Base-by-base conservation (phyloP, 2,113 vertebrate genomes). In the Muscicapa adusta region DNA sequence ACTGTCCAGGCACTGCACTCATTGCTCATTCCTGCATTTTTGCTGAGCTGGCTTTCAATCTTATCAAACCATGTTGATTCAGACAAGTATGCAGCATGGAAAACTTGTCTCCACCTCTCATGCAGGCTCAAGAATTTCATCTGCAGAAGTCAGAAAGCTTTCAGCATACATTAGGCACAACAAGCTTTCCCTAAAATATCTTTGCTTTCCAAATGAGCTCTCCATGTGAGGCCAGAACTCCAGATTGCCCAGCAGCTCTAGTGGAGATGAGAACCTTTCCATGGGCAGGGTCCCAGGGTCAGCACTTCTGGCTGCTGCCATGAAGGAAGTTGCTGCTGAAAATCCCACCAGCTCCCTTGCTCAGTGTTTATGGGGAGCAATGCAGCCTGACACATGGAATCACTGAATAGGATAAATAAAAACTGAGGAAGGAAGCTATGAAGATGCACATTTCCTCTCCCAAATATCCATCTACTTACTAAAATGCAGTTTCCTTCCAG, bases 391-490 rank as follows among this genome's bases (percentile, higher is more conserved):
- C 2, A 2, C 67, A 19, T 14, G 62, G 66, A 15, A 76, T 51
- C 47, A 12, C 67, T 31, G 14, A 3, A 7, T 2, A 48, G 71
- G 82, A 80, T 50, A 91, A 96, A 86, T 45, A 85, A 86, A 63
- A 75, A 51, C 63, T 72, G 82, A 91, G 72, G 91, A 93, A 96
- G 85, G 88, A 93, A 91, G 31, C 63, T 70, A 47, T 76, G 89
- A 63, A 91, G 91, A 93, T 78, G 67, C 51, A 29, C 67, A 24
- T 60, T 85, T 89, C 90, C 85, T 63, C 91, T 33, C 75, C 16
- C 74, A 88, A 85, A 79, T 4, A 82, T 9, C 63, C 88, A 74
- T 20, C 33, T 57, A 43, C 74, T 87, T 42, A 45, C 71, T 72
- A 36, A 56, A 80, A 22, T 24, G 18, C 58, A 23, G 45, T 47